A percentile compares a stretch with the other conserved stretches of the same genome.
These are phyloP conservation scores for Dynastes maya DNA, from an alignment of 2,888 invertebrate species.

Conservation along the genomic window DNA sequence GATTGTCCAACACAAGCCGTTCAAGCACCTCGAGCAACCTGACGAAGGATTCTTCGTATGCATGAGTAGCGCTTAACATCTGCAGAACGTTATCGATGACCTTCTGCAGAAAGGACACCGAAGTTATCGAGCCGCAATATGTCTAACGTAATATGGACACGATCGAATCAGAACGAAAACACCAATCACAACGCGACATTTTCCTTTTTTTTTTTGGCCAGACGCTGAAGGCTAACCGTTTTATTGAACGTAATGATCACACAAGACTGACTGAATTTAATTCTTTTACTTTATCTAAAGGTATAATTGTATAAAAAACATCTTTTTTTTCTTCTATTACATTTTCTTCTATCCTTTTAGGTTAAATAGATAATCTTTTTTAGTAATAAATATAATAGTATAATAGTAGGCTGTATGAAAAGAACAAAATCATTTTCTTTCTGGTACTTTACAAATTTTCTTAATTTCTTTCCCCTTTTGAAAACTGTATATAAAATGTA, in stretches of 20 bases:
- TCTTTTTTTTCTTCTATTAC: neutral
- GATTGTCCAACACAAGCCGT: conserved; percentile 63
- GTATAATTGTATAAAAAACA: too few relatives aligned
- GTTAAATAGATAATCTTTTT: neutral
- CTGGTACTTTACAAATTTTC: neutral
- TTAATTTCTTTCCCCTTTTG: neutral
- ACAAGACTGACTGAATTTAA: too few relatives aligned
- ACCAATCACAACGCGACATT: neutral
- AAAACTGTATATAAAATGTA: conserved; percentile 4
- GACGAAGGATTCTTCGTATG: conserved; percentile 67
- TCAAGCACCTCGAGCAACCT: conserved; percentile 65
- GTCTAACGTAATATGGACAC: conserved; percentile 20
- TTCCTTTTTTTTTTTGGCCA: too few relatives aligned
- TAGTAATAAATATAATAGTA: too few relatives aligned
- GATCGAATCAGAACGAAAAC: neutral
- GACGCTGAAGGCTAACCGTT: too few relatives aligned
- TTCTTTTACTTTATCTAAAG: too few relatives aligned
- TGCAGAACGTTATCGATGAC: conserved; percentile 68
- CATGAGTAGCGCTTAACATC: conserved; percentile 69
- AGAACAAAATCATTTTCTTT: too few relatives aligned
- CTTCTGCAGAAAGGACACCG: conserved; percentile 65
- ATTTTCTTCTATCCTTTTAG: neutral
- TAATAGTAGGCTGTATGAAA: too few relatives aligned
- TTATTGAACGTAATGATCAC: too few relatives aligned
- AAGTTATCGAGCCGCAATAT: conserved; percentile 47